phyloP scores from a whole-genome alignment of 2,888 invertebrate species.

The Megastigmus dorsalis region DNA sequence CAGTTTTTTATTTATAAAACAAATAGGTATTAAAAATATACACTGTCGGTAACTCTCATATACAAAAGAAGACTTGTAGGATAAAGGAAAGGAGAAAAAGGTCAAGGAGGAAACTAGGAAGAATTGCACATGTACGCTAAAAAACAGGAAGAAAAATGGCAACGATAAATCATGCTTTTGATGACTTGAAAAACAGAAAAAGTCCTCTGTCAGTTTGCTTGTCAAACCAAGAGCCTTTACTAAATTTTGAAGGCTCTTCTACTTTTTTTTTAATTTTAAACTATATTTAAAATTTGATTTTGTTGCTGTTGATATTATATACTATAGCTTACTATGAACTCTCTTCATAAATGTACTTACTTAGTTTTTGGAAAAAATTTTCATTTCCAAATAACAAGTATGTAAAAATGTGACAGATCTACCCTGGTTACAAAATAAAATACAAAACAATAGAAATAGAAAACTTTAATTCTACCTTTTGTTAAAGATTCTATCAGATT shows the following conservation, averaged over 20 bases:
- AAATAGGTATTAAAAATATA: conserved; percentile 71
- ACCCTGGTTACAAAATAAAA: conserved; percentile 41
- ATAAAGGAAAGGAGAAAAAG: background rate
- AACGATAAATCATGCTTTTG: conserved; percentile 66
- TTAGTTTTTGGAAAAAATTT: conserved; percentile 20
- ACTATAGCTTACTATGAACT: conserved; percentile 40
- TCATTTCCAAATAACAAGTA: conserved; percentile 27
- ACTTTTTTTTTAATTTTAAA: conserved; percentile 17
- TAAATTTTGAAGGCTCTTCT: conserved; percentile 18
- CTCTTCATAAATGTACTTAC: conserved; percentile 13
- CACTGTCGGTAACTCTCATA: conserved; percentile 72
- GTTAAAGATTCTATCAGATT: conserved; percentile 15
- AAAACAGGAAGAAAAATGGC: conserved; percentile 60
- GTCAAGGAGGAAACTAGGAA: conserved; percentile 9
- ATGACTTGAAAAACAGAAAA: conserved; percentile 54
- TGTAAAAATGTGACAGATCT: conserved; percentile 16
- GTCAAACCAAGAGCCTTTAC: conserved; percentile 19
- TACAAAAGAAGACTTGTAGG: conserved; percentile 60
- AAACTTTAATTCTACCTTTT: conserved; percentile 10
- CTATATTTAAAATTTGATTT: conserved; percentile 47
- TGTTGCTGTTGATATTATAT: conserved; percentile 50
- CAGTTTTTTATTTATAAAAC: conserved; percentile 64
- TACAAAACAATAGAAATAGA: conserved; percentile 27
- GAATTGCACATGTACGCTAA: conserved; percentile 68
- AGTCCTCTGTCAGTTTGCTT: conserved; percentile 43